Base-by-base conservation (phyloP, 2,113 vertebrate genomes). In the Callospermophilus lateralis region DNA sequence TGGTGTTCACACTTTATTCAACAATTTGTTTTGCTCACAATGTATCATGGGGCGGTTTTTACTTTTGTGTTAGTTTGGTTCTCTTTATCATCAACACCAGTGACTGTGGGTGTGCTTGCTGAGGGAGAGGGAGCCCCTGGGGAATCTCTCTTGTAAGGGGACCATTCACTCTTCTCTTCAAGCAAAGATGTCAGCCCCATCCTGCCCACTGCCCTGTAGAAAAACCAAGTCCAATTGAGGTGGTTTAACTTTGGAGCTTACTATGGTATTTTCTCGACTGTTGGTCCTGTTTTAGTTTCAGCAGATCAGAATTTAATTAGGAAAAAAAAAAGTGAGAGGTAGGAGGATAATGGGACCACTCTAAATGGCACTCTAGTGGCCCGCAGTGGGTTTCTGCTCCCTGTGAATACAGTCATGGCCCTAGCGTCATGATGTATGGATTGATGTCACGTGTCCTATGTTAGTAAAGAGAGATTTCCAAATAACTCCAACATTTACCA, bases 401-500 rank as follows among this genome's bases (percentile, higher is more conserved):
- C 48, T 88, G 1, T 22, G 26, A n/a, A 53, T 48, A 19, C 17
- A 53, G 87, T 10, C 63, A 30, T 78, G 63, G 22, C 1, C 16
- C 70, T 16, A 65, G 51, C n/a, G 48, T 20, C 68, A 48, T 37
- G 19, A 68, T 37, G 48, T 51, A 17, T 58, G 39, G 48, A 34
- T 22, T 55, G 42, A 76, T n/a, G 8, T 20, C 34, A 24, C 24
- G 13, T 79, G 73, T 84, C 74, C 89, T 86, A 39, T 12, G 34
- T 92, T 65, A 89, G 22, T 58, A 74, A 78, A 85, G 13, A 88
- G n/a, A 91, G 26, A 58, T 89, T 93, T 89, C 77, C 85, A 95
- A 92, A 90, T 51, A 67, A 80, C 32, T 42, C 20, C 51, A 94
- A 95, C 45, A 42, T 34, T 94, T 92, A 67, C 37, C 13, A 45